These are phyloP conservation scores for Manis crassicaudata DNA, from an alignment of 2,797 vertebrate species.

Conservation along the genomic window DNA sequence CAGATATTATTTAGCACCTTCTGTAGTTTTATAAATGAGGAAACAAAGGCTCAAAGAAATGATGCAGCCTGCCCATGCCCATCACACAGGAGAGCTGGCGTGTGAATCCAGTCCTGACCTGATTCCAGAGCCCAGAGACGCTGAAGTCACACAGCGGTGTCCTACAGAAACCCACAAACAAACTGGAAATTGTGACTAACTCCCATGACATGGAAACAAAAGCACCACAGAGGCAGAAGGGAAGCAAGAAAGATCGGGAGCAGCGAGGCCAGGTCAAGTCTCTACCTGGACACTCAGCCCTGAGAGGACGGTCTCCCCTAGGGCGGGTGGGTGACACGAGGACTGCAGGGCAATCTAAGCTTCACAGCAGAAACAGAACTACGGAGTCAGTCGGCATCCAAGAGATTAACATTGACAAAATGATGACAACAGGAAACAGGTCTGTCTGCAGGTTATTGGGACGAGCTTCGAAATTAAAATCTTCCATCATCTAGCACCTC, in stretches of 20 bases:
- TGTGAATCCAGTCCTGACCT: background rate
- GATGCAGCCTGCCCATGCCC: background rate
- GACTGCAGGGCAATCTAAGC: background rate
- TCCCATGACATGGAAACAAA: background rate
- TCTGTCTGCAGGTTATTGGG: no score
- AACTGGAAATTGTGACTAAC: background rate
- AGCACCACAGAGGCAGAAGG: background rate
- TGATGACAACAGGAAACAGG: rapidly evolving
- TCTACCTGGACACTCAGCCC: background rate
- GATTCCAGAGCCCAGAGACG: background rate
- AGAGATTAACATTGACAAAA: rapidly evolving
- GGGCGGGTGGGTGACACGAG: background rate
- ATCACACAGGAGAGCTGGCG: background rate
- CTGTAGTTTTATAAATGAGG: background rate
- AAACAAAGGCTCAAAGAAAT: background rate
- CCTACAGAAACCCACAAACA: background rate
- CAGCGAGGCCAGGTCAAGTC: background rate
- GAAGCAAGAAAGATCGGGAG: background rate
- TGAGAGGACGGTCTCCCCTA: background rate
- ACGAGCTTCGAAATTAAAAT: background rate
- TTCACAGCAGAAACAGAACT: background rate
- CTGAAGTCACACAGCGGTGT: background rate
- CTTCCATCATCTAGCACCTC: background rate
- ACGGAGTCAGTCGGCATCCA: background rate
- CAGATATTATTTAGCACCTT: background rate